A percentile compares a stretch with the other conserved stretches of the same genome.
Evolutionary conservation across 2,113 vertebrate genomes (phyloP).

Genomic region (Calonectris borealis): DNA sequence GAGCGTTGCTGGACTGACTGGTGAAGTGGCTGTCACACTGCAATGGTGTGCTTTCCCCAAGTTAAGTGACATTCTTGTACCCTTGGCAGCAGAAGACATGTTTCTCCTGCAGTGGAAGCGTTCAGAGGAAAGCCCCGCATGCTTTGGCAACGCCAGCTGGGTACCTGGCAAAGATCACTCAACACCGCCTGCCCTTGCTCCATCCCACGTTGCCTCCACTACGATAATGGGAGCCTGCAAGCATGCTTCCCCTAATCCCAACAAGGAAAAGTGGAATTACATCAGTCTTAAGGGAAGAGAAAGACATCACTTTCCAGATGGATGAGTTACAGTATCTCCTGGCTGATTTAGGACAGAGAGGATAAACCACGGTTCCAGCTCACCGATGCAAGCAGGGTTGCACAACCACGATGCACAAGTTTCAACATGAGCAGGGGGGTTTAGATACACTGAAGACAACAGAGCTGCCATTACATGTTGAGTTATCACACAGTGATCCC

Average conservation of each 20-base stretch:
- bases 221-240: neutral
- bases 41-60: neutral
- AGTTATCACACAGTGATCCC: neutral
- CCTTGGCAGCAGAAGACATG: slow-evolving; percentile 2
- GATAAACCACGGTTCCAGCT: neutral
- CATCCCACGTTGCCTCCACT: neutral
- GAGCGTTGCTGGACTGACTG: neutral
- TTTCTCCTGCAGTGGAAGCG: neutral
- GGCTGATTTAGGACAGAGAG: neutral
- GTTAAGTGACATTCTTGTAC: neutral
- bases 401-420: accelerated
- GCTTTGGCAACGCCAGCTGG: slow-evolving; percentile 31
- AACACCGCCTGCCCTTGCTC: neutral
- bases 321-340: neutral
- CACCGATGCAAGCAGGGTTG: accelerated
- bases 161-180: slow-evolving; percentile 63
- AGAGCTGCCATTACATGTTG: accelerated
- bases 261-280: neutral
- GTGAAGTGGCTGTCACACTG: slow-evolving; percentile 38
- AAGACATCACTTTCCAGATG: neutral
- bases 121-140: slow-evolving; percentile 13
- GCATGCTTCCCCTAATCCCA: neutral
- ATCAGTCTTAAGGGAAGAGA: neutral
- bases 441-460: neutral
- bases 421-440: accelerated